Conservation (phyloP, 2,797 vertebrate species). For the Bradypodion ventrale region DNA sequence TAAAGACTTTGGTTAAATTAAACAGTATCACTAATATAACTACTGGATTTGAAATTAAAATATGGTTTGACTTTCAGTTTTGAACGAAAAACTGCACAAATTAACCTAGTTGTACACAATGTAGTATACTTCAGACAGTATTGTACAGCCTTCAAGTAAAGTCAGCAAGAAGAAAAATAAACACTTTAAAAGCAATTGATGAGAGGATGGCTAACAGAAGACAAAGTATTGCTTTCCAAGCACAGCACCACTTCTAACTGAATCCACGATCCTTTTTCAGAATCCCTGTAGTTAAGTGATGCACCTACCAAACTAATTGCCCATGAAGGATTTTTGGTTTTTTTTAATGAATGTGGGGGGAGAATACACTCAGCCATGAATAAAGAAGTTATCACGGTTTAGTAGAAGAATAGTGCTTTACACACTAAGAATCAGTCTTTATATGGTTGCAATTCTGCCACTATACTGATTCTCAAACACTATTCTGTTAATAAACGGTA, state of each 20-base stretch:
- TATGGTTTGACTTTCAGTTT: slow-evolving; percentile 65
- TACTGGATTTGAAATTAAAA: slow-evolving; percentile 78
- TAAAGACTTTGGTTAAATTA: slow-evolving; percentile 93
- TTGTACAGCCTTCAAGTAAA: slow-evolving; percentile 81
- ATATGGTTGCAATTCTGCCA: slow-evolving; percentile 53
- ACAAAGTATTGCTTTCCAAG: slow-evolving; percentile 80
- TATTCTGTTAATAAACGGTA: slow-evolving; percentile 83
- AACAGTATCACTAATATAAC: slow-evolving; percentile 77
- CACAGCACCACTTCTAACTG: slow-evolving; percentile 77
- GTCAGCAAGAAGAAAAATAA: slow-evolving; percentile 75
- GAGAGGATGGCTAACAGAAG: slow-evolving; percentile 70
- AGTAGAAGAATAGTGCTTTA: slow-evolving; percentile 81
- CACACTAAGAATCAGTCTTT: slow-evolving; percentile 65
- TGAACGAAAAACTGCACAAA: slow-evolving; percentile 76
- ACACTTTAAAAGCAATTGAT: slow-evolving; percentile 62
- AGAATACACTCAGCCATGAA: slow-evolving; percentile 57
- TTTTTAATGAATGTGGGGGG: slow-evolving; percentile 41
- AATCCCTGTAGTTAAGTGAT: slow-evolving; percentile 70
- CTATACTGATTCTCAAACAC: slow-evolving; percentile 63
- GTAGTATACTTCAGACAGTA: slow-evolving; percentile 73
- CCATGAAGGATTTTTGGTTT: slow-evolving; percentile 78
- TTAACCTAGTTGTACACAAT: slow-evolving; percentile 76
- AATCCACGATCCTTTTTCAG: slow-evolving; percentile 66
- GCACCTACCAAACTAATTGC: slow-evolving; percentile 67
- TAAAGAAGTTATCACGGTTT: slow-evolving; percentile 80